phyloP scores from a whole-genome alignment of 1,140 invertebrate genomes.

The Hermatobates lingyangjiaoensis region DNA sequence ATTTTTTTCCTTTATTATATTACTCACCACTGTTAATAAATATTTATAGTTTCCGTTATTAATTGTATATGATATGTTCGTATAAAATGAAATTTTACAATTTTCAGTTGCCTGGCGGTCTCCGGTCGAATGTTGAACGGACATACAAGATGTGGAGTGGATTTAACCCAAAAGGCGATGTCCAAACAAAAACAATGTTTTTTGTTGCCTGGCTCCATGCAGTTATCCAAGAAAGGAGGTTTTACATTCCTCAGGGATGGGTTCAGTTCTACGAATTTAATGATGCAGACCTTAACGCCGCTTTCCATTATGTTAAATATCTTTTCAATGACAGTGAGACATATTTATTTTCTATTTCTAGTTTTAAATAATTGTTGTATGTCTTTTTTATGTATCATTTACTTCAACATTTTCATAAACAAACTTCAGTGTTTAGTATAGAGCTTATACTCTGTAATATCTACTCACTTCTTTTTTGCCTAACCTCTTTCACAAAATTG shows the following conservation, averaged over 20 bases:
- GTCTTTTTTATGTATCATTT: conserved; percentile 2
- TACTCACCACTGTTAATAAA: too few species aligned
- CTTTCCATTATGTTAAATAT: conserved; percentile 47
- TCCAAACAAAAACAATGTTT: conserved; percentile 36
- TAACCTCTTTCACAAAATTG: neutral
- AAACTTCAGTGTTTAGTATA: neutral
- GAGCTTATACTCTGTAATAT: too few species aligned
- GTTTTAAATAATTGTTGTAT: neutral
- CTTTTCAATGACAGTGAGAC: conserved; percentile 26
- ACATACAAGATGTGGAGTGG: conserved; percentile 36
- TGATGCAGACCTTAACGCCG: conserved; percentile 60
- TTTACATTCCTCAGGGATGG: conserved; percentile 74
- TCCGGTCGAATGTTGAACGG: conserved; percentile 35
- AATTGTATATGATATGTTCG: too few species aligned
- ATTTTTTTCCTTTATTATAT: too few species aligned
- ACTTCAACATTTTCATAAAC: neutral
- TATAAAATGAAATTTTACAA: too few species aligned
- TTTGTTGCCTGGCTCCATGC: conserved; percentile 67
- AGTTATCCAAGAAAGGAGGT: conserved; percentile 68
- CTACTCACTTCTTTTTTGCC: neutral
- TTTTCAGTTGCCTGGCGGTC: too few species aligned
- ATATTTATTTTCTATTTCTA: neutral
- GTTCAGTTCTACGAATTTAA: conserved; percentile 81
- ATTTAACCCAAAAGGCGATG: conserved; percentile 16
- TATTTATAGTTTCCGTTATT: too few species aligned